Percentiles rank a stretch among this genome's conserved stretches.
Evolutionary conservation across 2,113 vertebrate genomes (phyloP).

Genomic region (Poeciliopsis prolifica): DNA sequence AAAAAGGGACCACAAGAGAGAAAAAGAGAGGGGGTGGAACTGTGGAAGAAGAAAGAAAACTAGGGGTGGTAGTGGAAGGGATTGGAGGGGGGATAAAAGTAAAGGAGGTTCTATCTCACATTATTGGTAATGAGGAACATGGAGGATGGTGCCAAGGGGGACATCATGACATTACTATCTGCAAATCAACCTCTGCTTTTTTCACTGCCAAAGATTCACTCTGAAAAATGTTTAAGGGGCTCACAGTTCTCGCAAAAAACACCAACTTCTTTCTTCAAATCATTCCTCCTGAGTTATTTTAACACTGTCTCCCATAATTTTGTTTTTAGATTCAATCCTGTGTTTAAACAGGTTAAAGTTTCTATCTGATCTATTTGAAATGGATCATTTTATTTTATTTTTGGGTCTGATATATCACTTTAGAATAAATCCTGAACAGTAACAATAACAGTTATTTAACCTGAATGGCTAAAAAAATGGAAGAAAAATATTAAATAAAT

Average conservation of each 20-base stretch:
- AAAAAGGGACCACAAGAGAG: constrained; percentile 36
- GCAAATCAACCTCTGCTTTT: constrained; percentile 63
- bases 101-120: constrained; percentile 76
- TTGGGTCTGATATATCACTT: background rate
- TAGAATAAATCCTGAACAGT: background rate
- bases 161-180: constrained; percentile 77
- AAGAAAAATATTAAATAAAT: background rate
- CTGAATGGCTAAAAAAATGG: background rate
- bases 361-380: background rate
- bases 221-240: constrained; percentile 46
- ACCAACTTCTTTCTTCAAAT: background rate
- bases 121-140: constrained; percentile 78
- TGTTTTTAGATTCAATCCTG: background rate
- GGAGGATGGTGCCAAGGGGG: constrained; percentile 67
- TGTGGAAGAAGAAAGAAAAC: constrained; percentile 21
- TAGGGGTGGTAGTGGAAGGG: background rate
- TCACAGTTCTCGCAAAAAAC: constrained; percentile 29
- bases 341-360: background rate
- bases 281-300: background rate
- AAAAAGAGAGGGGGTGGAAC: constrained; percentile 39
- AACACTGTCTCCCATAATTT: background rate
- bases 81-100: constrained; percentile 57
- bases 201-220: constrained; percentile 48
- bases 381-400: background rate
- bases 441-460: background rate